These are phyloP conservation scores for Cenopis cana DNA, from an alignment of 2,888 invertebrate genomes.

Conservation along the genomic window DNA sequence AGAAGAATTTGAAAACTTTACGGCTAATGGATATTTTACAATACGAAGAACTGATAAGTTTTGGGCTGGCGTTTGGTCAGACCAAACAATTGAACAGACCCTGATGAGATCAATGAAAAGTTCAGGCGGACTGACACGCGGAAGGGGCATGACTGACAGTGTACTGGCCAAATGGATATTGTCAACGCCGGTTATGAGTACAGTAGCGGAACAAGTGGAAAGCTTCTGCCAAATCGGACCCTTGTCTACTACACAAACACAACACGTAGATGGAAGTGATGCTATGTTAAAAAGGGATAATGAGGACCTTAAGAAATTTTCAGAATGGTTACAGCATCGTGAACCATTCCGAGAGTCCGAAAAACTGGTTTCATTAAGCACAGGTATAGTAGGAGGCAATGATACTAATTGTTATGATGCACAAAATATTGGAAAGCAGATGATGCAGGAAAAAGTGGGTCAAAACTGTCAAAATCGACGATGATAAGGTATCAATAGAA, in stretches of 20 bases:
- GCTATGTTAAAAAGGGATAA: not conserved
- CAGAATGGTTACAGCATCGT: not conserved
- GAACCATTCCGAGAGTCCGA: not conserved
- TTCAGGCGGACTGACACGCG: not conserved
- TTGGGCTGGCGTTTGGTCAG: not conserved
- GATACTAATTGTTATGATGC: not conserved
- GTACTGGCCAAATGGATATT: not conserved
- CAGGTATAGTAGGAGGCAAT: not conserved
- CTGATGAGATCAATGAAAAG: not conserved
- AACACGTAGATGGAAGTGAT: not conserved
- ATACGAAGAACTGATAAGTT: no score
- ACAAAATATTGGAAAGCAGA: not conserved
- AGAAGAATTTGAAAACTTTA: not conserved
- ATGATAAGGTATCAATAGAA: not conserved
- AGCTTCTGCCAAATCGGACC: not conserved
- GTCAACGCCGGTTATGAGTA: not conserved
- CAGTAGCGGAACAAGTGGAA: not conserved
- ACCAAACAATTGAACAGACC: not conserved
- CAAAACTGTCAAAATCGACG: not conserved
- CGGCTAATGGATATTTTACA: not conserved
- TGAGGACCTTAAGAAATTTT: not conserved
- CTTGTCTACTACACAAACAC: not conserved
- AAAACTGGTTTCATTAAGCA: not conserved
- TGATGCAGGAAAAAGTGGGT: not conserved
- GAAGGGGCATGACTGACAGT: not conserved